These are phyloP conservation scores for Microchrysa polita DNA, from an alignment of 2,888 invertebrate species.

Conservation along the genomic window DNA sequence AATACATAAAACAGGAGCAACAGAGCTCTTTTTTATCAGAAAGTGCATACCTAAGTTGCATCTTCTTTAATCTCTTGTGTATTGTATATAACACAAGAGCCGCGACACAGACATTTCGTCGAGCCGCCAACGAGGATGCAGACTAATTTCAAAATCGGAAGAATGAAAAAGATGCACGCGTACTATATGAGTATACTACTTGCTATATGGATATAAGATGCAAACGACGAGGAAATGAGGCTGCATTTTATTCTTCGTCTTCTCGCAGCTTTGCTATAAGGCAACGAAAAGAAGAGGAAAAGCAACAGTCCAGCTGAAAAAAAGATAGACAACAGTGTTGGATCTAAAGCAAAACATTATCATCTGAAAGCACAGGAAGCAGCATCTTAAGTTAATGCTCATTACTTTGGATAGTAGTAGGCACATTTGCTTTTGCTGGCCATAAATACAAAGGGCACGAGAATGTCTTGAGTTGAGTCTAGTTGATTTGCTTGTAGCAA, in stretches of 20 bases:
- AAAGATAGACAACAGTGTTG: conserved; percentile 1
- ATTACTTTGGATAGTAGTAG: neutral
- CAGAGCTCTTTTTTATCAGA: too few species aligned
- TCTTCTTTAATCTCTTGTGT: too few species aligned
- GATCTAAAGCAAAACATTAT: conserved; percentile 33
- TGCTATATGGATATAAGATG: conserved; percentile 26
- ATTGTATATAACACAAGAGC: neutral
- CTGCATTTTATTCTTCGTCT: conserved; percentile 17
- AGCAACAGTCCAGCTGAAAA: conserved; percentile 1
- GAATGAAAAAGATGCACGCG: conserved; percentile 17
- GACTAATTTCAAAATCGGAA: conserved; percentile 25
- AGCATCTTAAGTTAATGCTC: conserved; percentile 27
- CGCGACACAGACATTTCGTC: neutral
- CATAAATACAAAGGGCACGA: too few species aligned
- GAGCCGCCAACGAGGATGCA: conserved; percentile 6
- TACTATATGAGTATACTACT: neutral
- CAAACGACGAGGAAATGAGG: conserved; percentile 35
- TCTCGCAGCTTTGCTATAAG: neutral
- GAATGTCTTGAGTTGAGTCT: neutral
- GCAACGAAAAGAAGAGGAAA: too few species aligned
- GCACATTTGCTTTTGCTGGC: neutral
- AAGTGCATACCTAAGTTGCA: too few species aligned
- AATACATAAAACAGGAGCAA: too few species aligned
- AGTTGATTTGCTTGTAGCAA: neutral
- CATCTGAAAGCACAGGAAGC: conserved; percentile 35